Evolutionary conservation across 2,113 vertebrate genomes (phyloP), one percentile per base, ranked within the genome.

Genomic region (Cottus gobio): DNA sequence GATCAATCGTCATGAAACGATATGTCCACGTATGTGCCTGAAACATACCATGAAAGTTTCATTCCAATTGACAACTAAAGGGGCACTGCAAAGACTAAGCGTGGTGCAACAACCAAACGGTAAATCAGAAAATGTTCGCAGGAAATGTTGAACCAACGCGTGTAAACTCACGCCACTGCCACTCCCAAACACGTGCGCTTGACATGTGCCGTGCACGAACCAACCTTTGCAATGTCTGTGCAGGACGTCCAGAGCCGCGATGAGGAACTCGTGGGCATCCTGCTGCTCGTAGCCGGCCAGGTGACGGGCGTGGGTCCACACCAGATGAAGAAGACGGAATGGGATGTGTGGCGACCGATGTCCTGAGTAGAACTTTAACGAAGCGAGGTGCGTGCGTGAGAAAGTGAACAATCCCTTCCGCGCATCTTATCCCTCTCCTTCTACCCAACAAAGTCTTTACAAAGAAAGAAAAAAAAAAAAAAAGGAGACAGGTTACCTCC

Each of bases 231-330:
- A 99, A 93, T 99, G 98, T 81, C 98, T 96, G 94, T 99, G 98
- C 42, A 99, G 96, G 82, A 99, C 98, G 16, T 99, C 98, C 93
- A 99, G 95, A 5, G 98, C 98, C 1, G 98, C 98, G n/a, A 99
- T 99, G 91, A 99, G 97, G 94, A 99, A 99, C 94, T 99, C 98
- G 71, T 99, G 98, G 34, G 98, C 98, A 36, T 99, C 98, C 92
- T 99, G 98, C 93, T 99, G 98, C 94, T 99, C 98, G 57, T 99
- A 99, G 86, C 98, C 98, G 1, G 98, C 98, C 91, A 99, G 96
- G 95, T 99, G 98, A 68, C 97, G 96, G 64, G 98, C 98, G 2
- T 99, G 98, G 5, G 98, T 99, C 98, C 98, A 99, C 92, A 99
- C 98, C 91, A 99, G 96, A 94, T 99, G 98, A 84, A 99, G 95